phyloP scores from a whole-genome alignment of 2,888 invertebrate genomes.

The Aquatica leii region DNA sequence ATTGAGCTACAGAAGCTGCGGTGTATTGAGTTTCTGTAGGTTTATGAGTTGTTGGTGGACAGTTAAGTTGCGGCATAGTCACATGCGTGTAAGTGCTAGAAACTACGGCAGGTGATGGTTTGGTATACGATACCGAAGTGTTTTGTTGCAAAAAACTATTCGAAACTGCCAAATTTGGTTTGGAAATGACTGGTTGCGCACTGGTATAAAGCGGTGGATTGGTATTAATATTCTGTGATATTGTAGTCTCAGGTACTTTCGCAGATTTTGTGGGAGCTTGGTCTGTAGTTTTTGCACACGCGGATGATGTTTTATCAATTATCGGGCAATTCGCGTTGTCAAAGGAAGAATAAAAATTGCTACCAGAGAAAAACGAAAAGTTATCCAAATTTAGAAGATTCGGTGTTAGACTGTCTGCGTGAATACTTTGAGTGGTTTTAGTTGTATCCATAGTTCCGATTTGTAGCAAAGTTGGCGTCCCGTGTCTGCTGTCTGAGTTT shows the following conservation, averaged over 20 bases:
- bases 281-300: slow-evolving; percentile 7
- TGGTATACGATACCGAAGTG: slow-evolving; percentile 19
- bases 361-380: slow-evolving; percentile 56
- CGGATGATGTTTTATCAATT: neutral
- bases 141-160: slow-evolving; percentile 20
- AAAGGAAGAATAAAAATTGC: slow-evolving; percentile 48
- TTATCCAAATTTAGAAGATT: slow-evolving; percentile 57
- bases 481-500: slow-evolving; percentile 60
- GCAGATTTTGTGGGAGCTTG: neutral
- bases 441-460: slow-evolving; percentile 60
- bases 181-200: slow-evolving; percentile 1
- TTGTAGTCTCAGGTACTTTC: neutral
- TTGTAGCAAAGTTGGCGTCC: slow-evolving; percentile 61
- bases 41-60: slow-evolving; percentile 15
- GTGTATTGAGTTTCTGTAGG: slow-evolving; percentile 43
- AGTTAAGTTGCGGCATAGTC: neutral
- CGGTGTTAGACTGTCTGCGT: slow-evolving; percentile 51
- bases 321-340: slow-evolving; percentile 29
- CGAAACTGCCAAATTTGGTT: slow-evolving; percentile 5
- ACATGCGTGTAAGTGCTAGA: neutral
- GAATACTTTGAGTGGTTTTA: slow-evolving; percentile 51
- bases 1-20: slow-evolving; percentile 40
- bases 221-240: neutral
- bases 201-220: slow-evolving; percentile 3
- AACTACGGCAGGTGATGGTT: neutral